These are phyloP conservation scores for Neolamprologus variostigma DNA, from an alignment of 2,113 vertebrate genomes.

Conservation along the genomic window DNA sequence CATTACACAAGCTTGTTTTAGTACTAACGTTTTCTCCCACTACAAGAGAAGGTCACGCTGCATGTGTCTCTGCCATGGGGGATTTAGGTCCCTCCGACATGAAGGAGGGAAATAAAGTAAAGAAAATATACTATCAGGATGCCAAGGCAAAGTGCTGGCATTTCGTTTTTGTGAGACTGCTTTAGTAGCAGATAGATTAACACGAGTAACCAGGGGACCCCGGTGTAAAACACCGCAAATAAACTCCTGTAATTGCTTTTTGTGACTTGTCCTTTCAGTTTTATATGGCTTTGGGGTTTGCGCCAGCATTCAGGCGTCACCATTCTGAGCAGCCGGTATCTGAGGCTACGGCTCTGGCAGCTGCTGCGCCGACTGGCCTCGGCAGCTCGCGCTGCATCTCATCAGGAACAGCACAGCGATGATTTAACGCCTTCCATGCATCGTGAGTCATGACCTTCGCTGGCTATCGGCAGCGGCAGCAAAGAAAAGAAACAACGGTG, in stretches of 20 bases:
- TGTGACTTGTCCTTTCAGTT: slow-evolving; percentile 25
- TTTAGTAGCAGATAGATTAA: slow-evolving; percentile 36
- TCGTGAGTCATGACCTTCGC: slow-evolving; percentile 10
- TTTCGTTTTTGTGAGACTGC: neutral
- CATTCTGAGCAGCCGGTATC: neutral
- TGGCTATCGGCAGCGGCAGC: neutral
- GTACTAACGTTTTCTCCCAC: neutral
- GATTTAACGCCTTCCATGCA: neutral
- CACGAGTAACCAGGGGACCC: neutral
- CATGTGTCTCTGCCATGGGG: neutral
- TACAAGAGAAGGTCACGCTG: neutral
- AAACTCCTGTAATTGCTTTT: slow-evolving; percentile 16
- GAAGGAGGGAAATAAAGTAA: neutral
- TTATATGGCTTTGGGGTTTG: slow-evolving; percentile 4
- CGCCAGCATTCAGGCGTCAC: slow-evolving; percentile 25
- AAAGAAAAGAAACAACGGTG: slow-evolving; percentile 2
- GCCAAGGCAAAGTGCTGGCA: slow-evolving; percentile 10
- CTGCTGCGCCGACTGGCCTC: neutral
- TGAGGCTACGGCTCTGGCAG: slow-evolving; percentile 32
- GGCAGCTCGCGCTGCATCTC: slow-evolving; percentile 5
- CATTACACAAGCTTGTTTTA: neutral
- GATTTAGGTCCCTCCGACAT: neutral
- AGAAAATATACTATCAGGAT: neutral
- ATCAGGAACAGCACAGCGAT: neutral
- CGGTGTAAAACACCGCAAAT: slow-evolving; percentile 15